Percentiles rank a stretch among this genome's conserved stretches.
These are phyloP conservation scores for Anarhynchus alexandrinus DNA, from an alignment of 2,113 vertebrate genomes.

Conservation along the genomic window DNA sequence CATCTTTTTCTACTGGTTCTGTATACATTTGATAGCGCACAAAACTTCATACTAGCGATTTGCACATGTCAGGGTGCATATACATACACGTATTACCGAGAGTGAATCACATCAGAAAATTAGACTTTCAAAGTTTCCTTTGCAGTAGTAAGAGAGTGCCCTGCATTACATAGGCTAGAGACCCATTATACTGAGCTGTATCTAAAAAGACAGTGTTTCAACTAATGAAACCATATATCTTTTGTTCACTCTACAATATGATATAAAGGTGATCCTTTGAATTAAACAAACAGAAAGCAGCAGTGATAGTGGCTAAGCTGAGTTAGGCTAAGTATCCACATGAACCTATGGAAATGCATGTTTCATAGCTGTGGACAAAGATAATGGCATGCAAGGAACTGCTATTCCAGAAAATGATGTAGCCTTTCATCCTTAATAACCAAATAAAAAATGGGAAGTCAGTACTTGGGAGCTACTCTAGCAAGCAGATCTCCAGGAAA, in stretches of 20 bases:
- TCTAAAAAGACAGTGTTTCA: slow-evolving; percentile 39
- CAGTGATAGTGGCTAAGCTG: neutral
- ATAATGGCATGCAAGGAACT: slow-evolving; percentile 68
- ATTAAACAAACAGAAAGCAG: slow-evolving; percentile 39
- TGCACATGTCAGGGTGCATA: neutral
- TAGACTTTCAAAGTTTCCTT: neutral
- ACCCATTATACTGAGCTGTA: neutral
- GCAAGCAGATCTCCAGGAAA: slow-evolving; percentile 76
- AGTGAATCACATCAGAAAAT: neutral
- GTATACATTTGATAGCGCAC: neutral
- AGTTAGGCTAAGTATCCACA: slow-evolving; percentile 15
- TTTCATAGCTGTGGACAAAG: slow-evolving; percentile 59
- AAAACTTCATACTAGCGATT: neutral
- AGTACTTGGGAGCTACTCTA: slow-evolving; percentile 63
- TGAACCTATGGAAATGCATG: slow-evolving; percentile 34
- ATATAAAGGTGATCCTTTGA: slow-evolving; percentile 32
- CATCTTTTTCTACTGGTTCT: neutral
- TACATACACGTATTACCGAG: neutral
- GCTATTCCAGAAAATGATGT: slow-evolving; percentile 51
- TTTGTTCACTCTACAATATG: neutral
- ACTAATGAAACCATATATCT: neutral
- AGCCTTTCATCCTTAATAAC: slow-evolving; percentile 77
- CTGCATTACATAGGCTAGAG: neutral
- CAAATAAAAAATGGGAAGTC: slow-evolving; percentile 77
- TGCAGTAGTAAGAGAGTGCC: neutral